Evolutionary conservation across 1,140 invertebrate species (phyloP).

Genomic region (Diachasma alloeum): DNA sequence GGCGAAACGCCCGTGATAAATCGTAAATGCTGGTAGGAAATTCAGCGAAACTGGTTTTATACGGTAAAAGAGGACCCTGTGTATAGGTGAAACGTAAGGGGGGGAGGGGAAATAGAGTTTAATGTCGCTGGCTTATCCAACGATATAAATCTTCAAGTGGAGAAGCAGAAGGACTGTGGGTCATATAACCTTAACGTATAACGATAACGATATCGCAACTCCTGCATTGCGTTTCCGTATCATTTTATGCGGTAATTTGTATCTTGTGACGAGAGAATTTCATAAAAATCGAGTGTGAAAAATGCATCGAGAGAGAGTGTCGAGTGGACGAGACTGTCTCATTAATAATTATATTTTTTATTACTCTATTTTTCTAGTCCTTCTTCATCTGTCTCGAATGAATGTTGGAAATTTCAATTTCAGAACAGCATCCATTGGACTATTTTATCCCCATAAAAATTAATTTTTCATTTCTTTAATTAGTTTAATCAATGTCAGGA

Average conservation of each 20-base stretch:
- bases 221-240: background rate
- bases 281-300: background rate
- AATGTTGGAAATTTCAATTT: background rate
- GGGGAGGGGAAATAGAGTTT: conserved; percentile 36
- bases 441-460: no score
- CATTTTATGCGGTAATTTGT: background rate
- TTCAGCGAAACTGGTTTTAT: conserved; percentile 45
- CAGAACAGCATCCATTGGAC: no score
- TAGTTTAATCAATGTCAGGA: no score
- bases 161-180: background rate
- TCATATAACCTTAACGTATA: background rate
- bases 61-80: conserved; percentile 29
- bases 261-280: background rate
- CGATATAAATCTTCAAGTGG: conserved; percentile 34
- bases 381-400: background rate
- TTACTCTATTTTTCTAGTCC: background rate
- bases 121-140: conserved; percentile 39
- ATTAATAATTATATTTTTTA: background rate
- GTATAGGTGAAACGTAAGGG: background rate
- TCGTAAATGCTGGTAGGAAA: conserved; percentile 28
- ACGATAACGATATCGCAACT: conserved; percentile 10
- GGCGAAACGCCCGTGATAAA: conserved; percentile 22
- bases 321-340: background rate
- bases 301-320: background rate
- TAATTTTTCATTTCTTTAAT: no score